Evolutionary conservation across 2,888 invertebrate species (phyloP).

Genomic region (Pecten maximus): DNA sequence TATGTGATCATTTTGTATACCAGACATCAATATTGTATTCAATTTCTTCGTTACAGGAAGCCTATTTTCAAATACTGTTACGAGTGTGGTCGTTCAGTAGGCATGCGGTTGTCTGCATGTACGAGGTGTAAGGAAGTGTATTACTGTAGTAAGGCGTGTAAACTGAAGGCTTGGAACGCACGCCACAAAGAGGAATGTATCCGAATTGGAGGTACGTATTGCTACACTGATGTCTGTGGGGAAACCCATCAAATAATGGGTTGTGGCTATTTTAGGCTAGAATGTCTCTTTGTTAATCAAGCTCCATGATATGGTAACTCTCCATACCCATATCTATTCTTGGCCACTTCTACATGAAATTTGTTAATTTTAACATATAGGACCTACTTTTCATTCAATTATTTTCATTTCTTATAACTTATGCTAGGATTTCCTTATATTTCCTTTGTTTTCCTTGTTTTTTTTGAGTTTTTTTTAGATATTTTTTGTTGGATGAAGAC

Average conservation of each 20-base stretch:
- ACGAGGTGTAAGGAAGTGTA: slow-evolving; percentile 82
- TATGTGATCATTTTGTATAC: neutral
- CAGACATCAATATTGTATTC: neutral
- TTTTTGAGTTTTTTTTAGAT: neutral
- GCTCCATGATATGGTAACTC: too few species aligned
- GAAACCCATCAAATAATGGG: neutral
- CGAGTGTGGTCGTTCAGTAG: slow-evolving; percentile 82
- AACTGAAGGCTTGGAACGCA: slow-evolving; percentile 81
- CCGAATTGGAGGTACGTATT: slow-evolving; percentile 77
- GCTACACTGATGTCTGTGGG: neutral
- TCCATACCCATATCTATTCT: too few species aligned
- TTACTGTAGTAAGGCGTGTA: slow-evolving; percentile 82
- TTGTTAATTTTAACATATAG: neutral
- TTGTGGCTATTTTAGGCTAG: neutral
- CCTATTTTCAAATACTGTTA: slow-evolving; percentile 82
- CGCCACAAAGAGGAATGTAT: slow-evolving; percentile 82
- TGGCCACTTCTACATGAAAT: too few species aligned
- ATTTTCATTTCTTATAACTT: slow-evolving; percentile 1
- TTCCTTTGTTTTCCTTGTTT: neutral
- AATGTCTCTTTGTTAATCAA: neutral
- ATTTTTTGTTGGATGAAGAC: neutral
- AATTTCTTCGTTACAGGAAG: slow-evolving; percentile 73
- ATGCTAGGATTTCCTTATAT: neutral
- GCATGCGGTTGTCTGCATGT: slow-evolving; percentile 80
- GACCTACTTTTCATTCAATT: neutral